These are phyloP conservation scores for Nomada hirtipes DNA, from an alignment of 2,888 invertebrate genomes.

Conservation along the genomic window DNA sequence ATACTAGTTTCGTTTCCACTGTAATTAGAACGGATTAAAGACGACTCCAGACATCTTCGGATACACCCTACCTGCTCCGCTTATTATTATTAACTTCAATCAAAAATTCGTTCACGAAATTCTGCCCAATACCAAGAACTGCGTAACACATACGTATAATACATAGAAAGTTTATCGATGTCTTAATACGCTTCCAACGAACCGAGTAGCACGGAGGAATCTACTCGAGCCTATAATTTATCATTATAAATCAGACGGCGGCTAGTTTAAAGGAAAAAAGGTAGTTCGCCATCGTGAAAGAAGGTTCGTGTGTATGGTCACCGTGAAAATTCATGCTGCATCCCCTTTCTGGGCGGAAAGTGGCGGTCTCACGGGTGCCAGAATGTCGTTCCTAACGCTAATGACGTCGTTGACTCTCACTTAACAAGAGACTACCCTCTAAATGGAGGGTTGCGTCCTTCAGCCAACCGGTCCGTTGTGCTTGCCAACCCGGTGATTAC, in stretches of 20 bases:
- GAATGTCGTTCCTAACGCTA: conserved; percentile 76
- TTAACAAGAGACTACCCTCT: conserved; percentile 79
- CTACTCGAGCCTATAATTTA: conserved; percentile 36
- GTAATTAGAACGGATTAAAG: neutral
- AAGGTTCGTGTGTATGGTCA: conserved; percentile 31
- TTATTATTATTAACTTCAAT: neutral
- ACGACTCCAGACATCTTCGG: neutral
- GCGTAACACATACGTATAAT: neutral
- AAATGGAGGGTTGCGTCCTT: conserved; percentile 73
- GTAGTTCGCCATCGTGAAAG: conserved; percentile 20
- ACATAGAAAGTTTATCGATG: conserved; percentile 9
- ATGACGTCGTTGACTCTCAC: conserved; percentile 80
- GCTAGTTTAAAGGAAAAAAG: neutral
- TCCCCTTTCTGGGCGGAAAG: conserved; percentile 62
- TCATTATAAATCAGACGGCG: conserved; percentile 44
- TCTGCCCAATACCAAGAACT: neutral
- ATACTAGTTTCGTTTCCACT: too few species aligned
- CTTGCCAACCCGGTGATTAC: conserved; percentile 70
- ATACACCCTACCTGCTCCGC: neutral
- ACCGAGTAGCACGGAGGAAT: conserved; percentile 1
- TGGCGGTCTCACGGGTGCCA: conserved; percentile 72
- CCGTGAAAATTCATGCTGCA: conserved; percentile 60
- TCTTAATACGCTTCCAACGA: neutral
- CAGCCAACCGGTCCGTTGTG: conserved; percentile 60
- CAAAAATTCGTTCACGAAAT: neutral